Conservation (phyloP, 1,140 invertebrate genomes). For the Drosophila equinoxialis region DNA sequence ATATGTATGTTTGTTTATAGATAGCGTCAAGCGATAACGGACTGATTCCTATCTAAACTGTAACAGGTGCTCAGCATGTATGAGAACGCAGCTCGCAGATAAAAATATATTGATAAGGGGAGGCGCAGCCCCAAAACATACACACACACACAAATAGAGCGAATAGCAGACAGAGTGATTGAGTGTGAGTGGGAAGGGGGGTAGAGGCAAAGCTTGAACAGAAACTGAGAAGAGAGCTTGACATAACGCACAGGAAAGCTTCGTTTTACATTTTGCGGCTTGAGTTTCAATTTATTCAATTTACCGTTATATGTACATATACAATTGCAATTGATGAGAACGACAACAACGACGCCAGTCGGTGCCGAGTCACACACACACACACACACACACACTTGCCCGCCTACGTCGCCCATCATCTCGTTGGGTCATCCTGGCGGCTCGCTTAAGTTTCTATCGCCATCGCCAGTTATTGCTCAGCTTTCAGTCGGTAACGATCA, state of each 20-base stretch:
- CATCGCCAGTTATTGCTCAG: constrained; percentile 52
- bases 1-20: constrained; percentile 30
- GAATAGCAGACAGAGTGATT: constrained; percentile 3
- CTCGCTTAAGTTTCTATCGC: constrained; percentile 51
- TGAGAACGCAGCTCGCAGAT: constrained; percentile 62
- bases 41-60: constrained; percentile 80
- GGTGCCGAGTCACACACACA: constrained; percentile 10
- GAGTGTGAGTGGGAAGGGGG: background rate
- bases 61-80: constrained; percentile 76
- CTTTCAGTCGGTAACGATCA: constrained; percentile 41
- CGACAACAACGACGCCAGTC: constrained; percentile 34
- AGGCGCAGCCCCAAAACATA: constrained; percentile 14
- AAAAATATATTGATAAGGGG: constrained; percentile 74
- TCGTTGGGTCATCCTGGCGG: constrained; percentile 63
- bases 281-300: constrained; percentile 78
- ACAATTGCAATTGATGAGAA: constrained; percentile 59
- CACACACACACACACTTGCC: constrained; percentile 45
- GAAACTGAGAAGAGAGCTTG: constrained; percentile 57
- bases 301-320: constrained; percentile 65
- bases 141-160: constrained; percentile 1
- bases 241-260: constrained; percentile 56
- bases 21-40: constrained; percentile 70
- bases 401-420: constrained; percentile 43
- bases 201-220: constrained; percentile 55
- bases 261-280: constrained; percentile 41